Conservation (phyloP, 2,888 invertebrate genomes). For the Lochmaea capreae region DNA sequence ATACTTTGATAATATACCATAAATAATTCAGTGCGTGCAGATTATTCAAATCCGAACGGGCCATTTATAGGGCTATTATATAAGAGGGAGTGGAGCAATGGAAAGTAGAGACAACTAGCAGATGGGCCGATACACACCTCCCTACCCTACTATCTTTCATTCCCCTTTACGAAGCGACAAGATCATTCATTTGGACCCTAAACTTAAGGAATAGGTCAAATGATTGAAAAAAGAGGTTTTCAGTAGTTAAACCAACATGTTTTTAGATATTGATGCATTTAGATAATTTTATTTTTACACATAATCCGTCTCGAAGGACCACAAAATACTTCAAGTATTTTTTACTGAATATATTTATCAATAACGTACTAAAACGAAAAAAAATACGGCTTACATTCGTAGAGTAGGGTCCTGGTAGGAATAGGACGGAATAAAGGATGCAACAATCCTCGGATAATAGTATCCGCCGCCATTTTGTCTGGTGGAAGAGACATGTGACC, state of each 20-base stretch:
- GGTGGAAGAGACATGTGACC: constrained; percentile 63
- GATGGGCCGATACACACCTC: constrained; percentile 40
- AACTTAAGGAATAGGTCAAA: constrained; percentile 2
- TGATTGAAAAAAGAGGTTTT: not conserved
- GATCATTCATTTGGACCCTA: constrained; percentile 1
- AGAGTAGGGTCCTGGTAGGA: constrained; percentile 17
- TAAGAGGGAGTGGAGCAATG: constrained; percentile 27
- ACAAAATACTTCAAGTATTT: not conserved
- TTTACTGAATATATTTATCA: not conserved
- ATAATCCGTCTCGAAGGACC: too few species aligned
- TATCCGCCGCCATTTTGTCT: constrained; percentile 62
- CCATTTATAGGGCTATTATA: constrained; percentile 36
- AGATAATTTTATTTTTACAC: not conserved
- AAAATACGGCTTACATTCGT: not conserved
- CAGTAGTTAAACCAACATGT: not conserved
- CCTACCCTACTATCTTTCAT: constrained; percentile 2
- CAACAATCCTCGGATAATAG: constrained; percentile 42
- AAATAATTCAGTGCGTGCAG: constrained; percentile 33
- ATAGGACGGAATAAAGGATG: constrained; percentile 29
- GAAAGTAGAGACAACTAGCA: constrained; percentile 43
- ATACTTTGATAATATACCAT: constrained; percentile 28
- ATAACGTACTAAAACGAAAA: not conserved
- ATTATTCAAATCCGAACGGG: constrained; percentile 33
- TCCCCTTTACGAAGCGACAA: not conserved
- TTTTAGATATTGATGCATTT: not conserved